Percentiles rank a stretch among this genome's conserved stretches.
phyloP scores from a whole-genome alignment of 1,140 invertebrate species.

The Tetranychus urticae region DNA sequence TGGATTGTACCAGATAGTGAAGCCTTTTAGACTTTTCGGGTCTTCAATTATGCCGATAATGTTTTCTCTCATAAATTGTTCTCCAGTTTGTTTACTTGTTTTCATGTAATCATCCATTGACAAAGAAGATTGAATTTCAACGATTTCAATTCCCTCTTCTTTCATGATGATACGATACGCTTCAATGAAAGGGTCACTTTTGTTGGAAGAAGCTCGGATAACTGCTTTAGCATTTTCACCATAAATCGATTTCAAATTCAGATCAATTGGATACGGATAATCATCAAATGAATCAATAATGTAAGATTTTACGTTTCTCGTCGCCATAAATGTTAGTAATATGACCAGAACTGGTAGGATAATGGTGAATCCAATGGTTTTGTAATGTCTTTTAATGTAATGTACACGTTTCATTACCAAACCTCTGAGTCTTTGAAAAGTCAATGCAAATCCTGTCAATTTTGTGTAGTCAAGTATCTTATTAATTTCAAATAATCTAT shows the following conservation, averaged over 20 bases:
- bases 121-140: too few relatives aligned
- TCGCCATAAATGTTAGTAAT: neutral
- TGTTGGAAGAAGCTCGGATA: neutral
- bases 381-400: conserved; percentile 10
- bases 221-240: neutral
- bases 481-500: too few relatives aligned
- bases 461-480: too few relatives aligned
- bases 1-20: too few relatives aligned
- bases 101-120: too few relatives aligned
- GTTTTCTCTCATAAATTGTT: too few relatives aligned
- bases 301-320: neutral
- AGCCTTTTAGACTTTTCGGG: too few relatives aligned
- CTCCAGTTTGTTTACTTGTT: too few relatives aligned
- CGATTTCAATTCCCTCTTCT: too few relatives aligned
- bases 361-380: conserved; percentile 9
- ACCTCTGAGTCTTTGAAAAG: conserved; percentile 6
- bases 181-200: neutral
- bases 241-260: neutral
- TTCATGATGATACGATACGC: neutral
- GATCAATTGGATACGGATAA: neutral
- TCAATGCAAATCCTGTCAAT: neutral
- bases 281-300: neutral
- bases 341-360: conserved; percentile 5
- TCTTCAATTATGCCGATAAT: too few relatives aligned
- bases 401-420: conserved; percentile 13